Percentiles rank a stretch among this genome's conserved stretches.
Conservation (phyloP, 2,797 vertebrate species). For the Melanogrammus aeglefinus region DNA sequence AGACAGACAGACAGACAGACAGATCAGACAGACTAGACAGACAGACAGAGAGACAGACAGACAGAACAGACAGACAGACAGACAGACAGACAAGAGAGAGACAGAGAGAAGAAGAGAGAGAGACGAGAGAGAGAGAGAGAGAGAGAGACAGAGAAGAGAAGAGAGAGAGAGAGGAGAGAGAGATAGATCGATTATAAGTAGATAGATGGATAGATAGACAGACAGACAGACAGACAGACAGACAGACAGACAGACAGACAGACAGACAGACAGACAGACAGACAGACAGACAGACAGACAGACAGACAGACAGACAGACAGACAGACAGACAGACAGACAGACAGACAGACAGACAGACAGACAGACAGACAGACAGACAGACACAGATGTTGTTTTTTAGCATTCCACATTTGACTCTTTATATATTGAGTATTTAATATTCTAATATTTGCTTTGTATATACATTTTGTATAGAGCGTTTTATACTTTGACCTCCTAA, state of each 20-base stretch:
- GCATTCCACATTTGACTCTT: neutral
- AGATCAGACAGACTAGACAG: neutral
- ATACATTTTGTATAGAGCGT: neutral
- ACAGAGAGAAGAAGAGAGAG: neutral
- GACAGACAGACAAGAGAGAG: neutral
- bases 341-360: neutral
- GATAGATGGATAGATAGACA: neutral
- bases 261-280: neutral
- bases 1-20: neutral
- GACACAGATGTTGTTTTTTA: no score
- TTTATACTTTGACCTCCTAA: no score
- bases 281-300: neutral
- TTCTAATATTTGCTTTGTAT: no score
- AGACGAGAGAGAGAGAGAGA: constrained; percentile 8
- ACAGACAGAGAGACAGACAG: neutral
- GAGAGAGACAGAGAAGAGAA: constrained; percentile 1
- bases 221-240: neutral
- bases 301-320: neutral
- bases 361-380: constrained; percentile 6
- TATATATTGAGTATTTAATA: no score
- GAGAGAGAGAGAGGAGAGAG: no score
- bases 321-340: neutral
- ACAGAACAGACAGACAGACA: neutral
- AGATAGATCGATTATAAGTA: neutral
- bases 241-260: neutral